A percentile compares a stretch with the other conserved stretches of the same genome.
These are phyloP conservation scores for Didymodactylos carnosus DNA, from an alignment of 2,888 invertebrate genomes.

Conservation along the genomic window DNA sequence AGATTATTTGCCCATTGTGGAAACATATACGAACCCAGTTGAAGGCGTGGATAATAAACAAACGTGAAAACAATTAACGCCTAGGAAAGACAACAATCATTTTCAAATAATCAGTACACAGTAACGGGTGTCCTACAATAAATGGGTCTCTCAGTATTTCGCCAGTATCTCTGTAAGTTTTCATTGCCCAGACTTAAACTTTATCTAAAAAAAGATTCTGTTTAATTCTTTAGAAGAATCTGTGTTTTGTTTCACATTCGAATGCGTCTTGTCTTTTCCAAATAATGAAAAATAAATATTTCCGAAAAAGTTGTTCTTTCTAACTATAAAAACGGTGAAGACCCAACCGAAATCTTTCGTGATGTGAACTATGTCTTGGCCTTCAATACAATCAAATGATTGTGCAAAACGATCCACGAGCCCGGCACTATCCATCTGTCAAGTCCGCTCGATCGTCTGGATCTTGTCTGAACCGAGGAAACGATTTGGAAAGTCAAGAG, in stretches of 20 bases:
- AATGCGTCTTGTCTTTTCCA: background rate
- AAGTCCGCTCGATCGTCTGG: background rate
- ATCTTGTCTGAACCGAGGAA: background rate
- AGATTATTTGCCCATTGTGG: conserved; percentile 7
- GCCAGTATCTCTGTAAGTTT: background rate
- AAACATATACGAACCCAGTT: conserved; percentile 4
- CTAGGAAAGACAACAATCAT: no score
- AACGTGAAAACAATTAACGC: conserved; percentile 7
- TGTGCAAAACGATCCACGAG: no score
- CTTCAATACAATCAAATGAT: no score
- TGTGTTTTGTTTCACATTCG: background rate
- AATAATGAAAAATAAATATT: background rate
- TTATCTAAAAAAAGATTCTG: background rate
- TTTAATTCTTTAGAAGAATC: background rate
- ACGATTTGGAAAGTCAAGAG: background rate
- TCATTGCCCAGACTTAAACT: background rate
- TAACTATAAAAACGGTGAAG: background rate
- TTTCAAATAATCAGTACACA: no score
- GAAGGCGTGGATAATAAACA: background rate
- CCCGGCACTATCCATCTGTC: background rate
- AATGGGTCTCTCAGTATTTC: background rate
- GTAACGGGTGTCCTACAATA: background rate
- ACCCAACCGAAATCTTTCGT: background rate
- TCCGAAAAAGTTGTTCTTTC: background rate
- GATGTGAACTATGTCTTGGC: background rate